These are phyloP conservation scores for Hemistola chrysoprasaria DNA, from an alignment of 2,888 invertebrate species.

Conservation along the genomic window DNA sequence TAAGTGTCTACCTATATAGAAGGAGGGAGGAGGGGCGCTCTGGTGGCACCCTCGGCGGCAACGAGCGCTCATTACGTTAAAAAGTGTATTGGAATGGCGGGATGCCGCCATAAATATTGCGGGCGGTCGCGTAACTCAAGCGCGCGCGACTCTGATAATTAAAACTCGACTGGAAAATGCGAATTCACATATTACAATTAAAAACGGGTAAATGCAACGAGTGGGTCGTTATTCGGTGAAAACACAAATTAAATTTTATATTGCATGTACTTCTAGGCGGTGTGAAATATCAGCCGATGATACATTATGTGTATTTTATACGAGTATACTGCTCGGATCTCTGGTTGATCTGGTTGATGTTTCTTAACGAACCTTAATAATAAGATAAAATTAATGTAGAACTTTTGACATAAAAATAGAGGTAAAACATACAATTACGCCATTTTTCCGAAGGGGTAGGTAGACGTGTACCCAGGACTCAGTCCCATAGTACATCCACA, in stretches of 20 bases:
- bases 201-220: conserved; percentile 68
- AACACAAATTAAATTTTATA: conserved; percentile 48
- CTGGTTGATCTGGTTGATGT: conserved; percentile 1
- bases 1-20: conserved; percentile 21
- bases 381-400: too few species aligned
- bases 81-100: conserved; percentile 79
- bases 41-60: conserved; percentile 49
- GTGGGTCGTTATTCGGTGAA: conserved; percentile 60
- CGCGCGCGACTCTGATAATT: conserved; percentile 80
- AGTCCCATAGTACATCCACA: too few species aligned
- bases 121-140: conserved; percentile 82
- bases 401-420: too few species aligned
- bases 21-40: conserved; percentile 13
- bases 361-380: too few species aligned
- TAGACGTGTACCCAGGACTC: too few species aligned
- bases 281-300: conserved; percentile 15
- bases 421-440: too few species aligned
- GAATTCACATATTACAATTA: conserved; percentile 82
- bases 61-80: conserved; percentile 78
- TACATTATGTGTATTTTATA: conserved; percentile 27
- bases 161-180: conserved; percentile 79
- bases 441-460: too few species aligned
- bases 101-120: conserved; percentile 77
- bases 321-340: too few species aligned
- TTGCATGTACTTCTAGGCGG: conserved; percentile 23